Evolutionary conservation across 2,113 vertebrate species (phyloP).

Genomic region (Equus quagga): DNA sequence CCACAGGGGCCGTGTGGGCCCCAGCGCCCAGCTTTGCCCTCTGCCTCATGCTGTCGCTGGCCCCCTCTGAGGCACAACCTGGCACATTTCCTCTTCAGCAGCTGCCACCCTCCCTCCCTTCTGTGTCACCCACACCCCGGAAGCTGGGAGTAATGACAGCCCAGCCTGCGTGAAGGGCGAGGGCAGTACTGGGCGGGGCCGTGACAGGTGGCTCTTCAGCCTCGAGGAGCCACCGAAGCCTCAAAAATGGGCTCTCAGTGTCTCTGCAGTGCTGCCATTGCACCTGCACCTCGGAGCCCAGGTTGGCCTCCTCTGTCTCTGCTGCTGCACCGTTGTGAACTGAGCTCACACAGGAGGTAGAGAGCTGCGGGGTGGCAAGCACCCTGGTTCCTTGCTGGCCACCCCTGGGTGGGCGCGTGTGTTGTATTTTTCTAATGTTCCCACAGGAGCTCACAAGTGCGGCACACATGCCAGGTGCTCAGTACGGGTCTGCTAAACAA

Average conservation of each 20-base stretch:
- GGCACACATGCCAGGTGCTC: too few species aligned
- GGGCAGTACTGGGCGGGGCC: too few species aligned
- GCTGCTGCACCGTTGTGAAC: neutral
- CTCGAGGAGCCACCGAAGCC: fast-evolving
- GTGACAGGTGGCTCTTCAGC: neutral
- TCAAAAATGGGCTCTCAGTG: neutral
- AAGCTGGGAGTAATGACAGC: neutral
- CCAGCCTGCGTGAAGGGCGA: too few species aligned
- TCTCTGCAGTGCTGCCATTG: too few species aligned
- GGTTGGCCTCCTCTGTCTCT: fast-evolving
- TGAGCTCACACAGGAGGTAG: neutral
- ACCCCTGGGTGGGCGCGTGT: too few species aligned
- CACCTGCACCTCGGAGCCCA: neutral
- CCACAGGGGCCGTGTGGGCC: neutral
- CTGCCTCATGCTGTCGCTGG: neutral
- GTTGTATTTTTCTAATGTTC: neutral
- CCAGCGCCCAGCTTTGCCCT: neutral
- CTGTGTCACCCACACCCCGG: neutral
- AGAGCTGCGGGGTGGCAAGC: neutral
- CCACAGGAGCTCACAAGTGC: neutral
- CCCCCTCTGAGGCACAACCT: fast-evolving
- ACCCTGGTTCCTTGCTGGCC: neutral
- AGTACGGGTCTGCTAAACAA: neutral
- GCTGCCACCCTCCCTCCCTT: neutral
- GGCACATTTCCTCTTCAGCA: neutral